phyloP scores from a whole-genome alignment of 2,797 vertebrate genomes.

The Coregonus suidteri region DNA sequence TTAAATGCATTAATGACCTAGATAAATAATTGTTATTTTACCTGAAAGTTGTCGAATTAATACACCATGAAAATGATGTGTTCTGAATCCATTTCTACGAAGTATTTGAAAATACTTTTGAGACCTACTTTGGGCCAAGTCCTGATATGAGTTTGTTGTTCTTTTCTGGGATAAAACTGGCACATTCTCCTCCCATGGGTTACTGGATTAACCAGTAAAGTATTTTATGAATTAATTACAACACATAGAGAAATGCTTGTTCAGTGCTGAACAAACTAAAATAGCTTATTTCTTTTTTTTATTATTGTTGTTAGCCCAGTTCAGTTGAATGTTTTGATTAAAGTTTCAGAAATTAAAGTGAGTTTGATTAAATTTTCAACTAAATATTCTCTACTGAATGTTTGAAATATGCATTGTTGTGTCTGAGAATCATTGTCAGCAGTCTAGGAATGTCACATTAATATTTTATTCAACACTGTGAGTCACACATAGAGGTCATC shows the following conservation, averaged over 20 bases:
- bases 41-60: not conserved
- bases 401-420: not conserved
- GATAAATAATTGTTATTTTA: too few species aligned
- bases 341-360: not conserved
- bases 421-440: not conserved
- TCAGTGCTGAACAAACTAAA: slow-evolving; percentile 53
- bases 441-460: slow-evolving; percentile 12
- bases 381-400: not conserved
- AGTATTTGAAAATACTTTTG: slow-evolving; percentile 25
- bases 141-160: slow-evolving; percentile 39
- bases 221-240: slow-evolving; percentile 51
- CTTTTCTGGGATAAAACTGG: slow-evolving; percentile 39
- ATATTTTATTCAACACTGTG: slow-evolving; percentile 15
- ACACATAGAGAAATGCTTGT: slow-evolving; percentile 47
- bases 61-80: too few species aligned
- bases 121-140: slow-evolving; percentile 16
- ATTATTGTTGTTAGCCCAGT: slow-evolving; percentile 13
- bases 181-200: slow-evolving; percentile 36
- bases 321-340: slow-evolving; percentile 21
- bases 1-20: not conserved
- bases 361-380: slow-evolving; percentile 1
- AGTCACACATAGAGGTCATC: slow-evolving; percentile 13
- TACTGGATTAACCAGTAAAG: slow-evolving; percentile 53
- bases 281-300: slow-evolving; percentile 15
- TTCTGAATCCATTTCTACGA: not conserved